These are phyloP conservation scores for Apodemia mormo DNA, from an alignment of 2,888 invertebrate genomes.

Conservation along the genomic window DNA sequence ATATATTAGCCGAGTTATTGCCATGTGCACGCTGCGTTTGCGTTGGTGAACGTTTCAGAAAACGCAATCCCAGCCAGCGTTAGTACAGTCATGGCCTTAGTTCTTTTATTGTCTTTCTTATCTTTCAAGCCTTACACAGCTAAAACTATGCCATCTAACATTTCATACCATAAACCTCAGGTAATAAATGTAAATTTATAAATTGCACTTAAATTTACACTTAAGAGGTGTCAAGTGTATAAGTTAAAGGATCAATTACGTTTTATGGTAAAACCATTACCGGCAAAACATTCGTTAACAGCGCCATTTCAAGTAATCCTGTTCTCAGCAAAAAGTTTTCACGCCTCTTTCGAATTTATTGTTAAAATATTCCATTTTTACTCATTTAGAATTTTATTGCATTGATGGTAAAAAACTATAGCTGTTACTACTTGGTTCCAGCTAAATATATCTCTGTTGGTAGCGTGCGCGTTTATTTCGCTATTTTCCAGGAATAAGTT, in stretches of 20 bases:
- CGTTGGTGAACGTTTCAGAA: background rate
- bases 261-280: constrained; percentile 16
- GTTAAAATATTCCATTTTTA: constrained; percentile 6
- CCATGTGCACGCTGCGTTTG: no score
- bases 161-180: constrained; percentile 14
- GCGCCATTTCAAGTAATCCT: constrained; percentile 13
- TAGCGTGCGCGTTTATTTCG: background rate
- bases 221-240: constrained; percentile 16
- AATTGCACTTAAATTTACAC: constrained; percentile 16
- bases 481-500: no score
- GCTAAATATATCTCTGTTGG: background rate
- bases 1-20: no score
- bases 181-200: constrained; percentile 18
- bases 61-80: background rate
- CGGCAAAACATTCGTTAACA: constrained; percentile 15
- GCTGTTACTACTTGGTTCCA: background rate
- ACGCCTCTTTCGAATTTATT: constrained; percentile 11
- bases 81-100: background rate
- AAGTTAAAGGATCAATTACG: constrained; percentile 16
- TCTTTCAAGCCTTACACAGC: constrained; percentile 12
- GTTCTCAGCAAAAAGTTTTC: background rate
- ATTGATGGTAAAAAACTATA: background rate
- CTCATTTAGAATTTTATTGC: constrained; percentile 11
- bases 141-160: constrained; percentile 1
- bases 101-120: constrained; percentile 16